Conservation (phyloP, 2,797 vertebrate species). For the Novumbra hubbsi region DNA sequence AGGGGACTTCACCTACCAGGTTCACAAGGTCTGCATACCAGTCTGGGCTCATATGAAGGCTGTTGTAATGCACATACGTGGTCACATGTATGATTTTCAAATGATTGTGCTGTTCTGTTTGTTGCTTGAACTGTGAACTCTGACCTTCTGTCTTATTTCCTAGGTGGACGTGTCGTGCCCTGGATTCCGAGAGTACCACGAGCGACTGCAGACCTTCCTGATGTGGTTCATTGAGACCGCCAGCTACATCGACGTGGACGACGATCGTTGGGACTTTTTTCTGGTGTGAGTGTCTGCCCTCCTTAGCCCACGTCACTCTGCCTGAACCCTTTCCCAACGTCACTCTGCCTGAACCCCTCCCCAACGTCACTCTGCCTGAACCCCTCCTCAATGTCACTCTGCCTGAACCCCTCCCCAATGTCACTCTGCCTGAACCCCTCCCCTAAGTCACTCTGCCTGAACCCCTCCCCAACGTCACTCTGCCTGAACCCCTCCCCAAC, state of each 20-base stretch:
- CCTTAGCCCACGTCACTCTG: slow-evolving; percentile 81
- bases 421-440: slow-evolving; percentile 56
- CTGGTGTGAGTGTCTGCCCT: slow-evolving; percentile 90
- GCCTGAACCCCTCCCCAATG: slow-evolving; percentile 64
- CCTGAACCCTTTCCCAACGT: slow-evolving; percentile 67
- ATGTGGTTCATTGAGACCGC: slow-evolving; percentile 99
- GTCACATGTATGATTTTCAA: not conserved
- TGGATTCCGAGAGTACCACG: slow-evolving; percentile 95
- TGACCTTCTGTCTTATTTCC: slow-evolving; percentile 35
- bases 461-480: slow-evolving; percentile 72
- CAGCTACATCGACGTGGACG: slow-evolving; percentile 96
- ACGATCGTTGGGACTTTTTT: slow-evolving; percentile 99
- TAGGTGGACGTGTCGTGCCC: slow-evolving; percentile 90
- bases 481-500: slow-evolving; percentile 62
- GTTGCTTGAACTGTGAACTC: not conserved
- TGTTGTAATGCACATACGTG: not conserved
- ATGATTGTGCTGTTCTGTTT: not conserved
- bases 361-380: slow-evolving; percentile 70
- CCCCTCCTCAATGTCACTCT: slow-evolving; percentile 72
- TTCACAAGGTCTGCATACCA: slow-evolving; percentile 84
- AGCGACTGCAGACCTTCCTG: slow-evolving; percentile 97
- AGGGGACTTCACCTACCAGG: slow-evolving; percentile 88
- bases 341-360: slow-evolving; percentile 49
- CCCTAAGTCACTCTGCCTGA: slow-evolving; percentile 70
- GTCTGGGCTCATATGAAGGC: not conserved